Percentiles rank a stretch among this genome's conserved stretches.
Evolutionary conservation across 1,140 invertebrate genomes (phyloP).

Genomic region (Pomacea maculata): DNA sequence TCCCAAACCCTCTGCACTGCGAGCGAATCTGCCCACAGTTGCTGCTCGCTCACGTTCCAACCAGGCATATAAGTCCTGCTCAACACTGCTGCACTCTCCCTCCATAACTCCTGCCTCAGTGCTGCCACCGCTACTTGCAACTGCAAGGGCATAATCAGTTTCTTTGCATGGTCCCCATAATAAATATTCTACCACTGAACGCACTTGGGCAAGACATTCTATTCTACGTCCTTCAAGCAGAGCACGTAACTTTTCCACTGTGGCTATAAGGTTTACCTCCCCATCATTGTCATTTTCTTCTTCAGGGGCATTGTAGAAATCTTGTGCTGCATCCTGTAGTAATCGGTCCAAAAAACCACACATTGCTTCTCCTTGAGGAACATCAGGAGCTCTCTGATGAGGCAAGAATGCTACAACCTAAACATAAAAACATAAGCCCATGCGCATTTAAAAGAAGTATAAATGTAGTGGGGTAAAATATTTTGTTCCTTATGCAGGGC

Average conservation of each 20-base stretch:
- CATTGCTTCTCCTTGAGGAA: constrained; percentile 50
- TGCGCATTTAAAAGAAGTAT: too few species aligned
- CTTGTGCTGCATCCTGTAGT: constrained; percentile 39
- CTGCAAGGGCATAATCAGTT: constrained; percentile 1
- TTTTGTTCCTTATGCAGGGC: too few species aligned
- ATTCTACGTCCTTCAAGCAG: constrained; percentile 45
- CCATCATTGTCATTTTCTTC: constrained; percentile 35
- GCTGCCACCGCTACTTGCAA: not conserved
- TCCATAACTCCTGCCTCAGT: not conserved
- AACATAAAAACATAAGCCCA: too few species aligned
- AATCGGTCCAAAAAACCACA: constrained; percentile 53
- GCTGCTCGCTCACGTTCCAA: constrained; percentile 50
- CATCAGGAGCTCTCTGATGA: constrained; percentile 46
- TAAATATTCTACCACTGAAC: constrained; percentile 53
- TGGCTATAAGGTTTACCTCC: constrained; percentile 27
- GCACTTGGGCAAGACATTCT: constrained; percentile 49
- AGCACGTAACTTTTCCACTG: constrained; percentile 40
- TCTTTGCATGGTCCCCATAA: constrained; percentile 53
- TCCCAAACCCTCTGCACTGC: constrained; percentile 27
- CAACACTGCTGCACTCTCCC: constrained; percentile 37
- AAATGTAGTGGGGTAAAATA: too few species aligned
- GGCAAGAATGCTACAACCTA: constrained; percentile 53
- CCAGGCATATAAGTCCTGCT: constrained; percentile 57
- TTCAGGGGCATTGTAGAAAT: constrained; percentile 32
- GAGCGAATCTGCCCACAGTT: constrained; percentile 47